A percentile compares a stretch with the other conserved stretches of the same genome.
These are phyloP conservation scores for Frankliniella fusca DNA, from an alignment of 2,888 invertebrate species.

Conservation along the genomic window DNA sequence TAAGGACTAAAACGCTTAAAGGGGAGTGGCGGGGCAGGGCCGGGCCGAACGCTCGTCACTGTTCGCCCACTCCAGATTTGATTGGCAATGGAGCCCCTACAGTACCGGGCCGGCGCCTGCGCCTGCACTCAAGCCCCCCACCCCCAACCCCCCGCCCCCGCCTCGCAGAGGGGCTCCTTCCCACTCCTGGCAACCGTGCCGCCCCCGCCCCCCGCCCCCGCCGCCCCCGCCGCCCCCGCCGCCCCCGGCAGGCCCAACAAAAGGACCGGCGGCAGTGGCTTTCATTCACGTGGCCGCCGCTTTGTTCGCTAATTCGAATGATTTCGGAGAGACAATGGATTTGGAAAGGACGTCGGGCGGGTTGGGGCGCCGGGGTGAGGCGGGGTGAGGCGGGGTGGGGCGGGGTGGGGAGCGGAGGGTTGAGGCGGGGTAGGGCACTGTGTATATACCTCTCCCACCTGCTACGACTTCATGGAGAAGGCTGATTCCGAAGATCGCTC, in stretches of 20 bases:
- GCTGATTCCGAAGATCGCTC: too few species aligned
- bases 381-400: background rate
- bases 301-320: conserved; percentile 25
- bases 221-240: too few species aligned
- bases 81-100: conserved; percentile 5
- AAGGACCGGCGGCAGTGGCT: conserved; percentile 18
- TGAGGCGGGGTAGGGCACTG: background rate
- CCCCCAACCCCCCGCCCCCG: background rate
- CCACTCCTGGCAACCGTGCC: too few species aligned
- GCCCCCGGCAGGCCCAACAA: background rate
- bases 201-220: too few species aligned
- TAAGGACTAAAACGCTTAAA: too few species aligned
- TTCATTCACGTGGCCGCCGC: conserved; percentile 2
- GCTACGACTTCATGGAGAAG: background rate
- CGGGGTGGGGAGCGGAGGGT: background rate
- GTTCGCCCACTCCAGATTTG: background rate
- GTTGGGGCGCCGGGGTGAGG: background rate
- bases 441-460: background rate
- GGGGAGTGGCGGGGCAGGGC: background rate
- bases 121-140: background rate
- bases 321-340: conserved; percentile 20
- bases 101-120: background rate
- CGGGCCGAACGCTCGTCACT: background rate
- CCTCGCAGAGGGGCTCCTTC: background rate
- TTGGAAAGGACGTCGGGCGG: background rate